Base-by-base conservation (phyloP, 2,797 vertebrate genomes). In the Babyrousa celebensis region DNA sequence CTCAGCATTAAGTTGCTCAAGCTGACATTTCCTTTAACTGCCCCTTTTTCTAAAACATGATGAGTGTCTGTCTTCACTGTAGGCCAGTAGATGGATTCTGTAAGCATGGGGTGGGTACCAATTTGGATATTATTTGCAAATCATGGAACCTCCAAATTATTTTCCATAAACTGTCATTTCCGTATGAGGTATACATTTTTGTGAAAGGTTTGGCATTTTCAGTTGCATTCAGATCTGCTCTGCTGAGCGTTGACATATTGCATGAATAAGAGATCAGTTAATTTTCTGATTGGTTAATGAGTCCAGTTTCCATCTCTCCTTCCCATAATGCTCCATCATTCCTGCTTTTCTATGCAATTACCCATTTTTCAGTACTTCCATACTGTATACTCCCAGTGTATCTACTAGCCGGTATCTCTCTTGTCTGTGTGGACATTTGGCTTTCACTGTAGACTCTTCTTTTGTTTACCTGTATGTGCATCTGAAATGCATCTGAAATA, bases 91-190 rank as follows among this genome's bases (percentile, higher is more conserved):
- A 36, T 74, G 29, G 17, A 80, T 40, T 62, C 20, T 68, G 1
- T 54, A 43, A 18, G 21, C 63, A 32, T 25, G 32, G 15, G 23
- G 40, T 74, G 25, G 52, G 12, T 62, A 62, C n/a, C 48, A 0
- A 36, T 86, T 56, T 43, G 11, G 56, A 32, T 56, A 10, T 84
- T 67, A 6, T 75, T 83, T 72, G 65, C 54, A 20, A 74, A 15
- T 75, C 62, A 32, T 32, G 29, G n/a, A 79, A 58, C n/a, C 29
- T 92, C 52, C 58, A 0, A 75, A 23, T 72, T 58, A 27, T 85
- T 89, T 94, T 58, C 21, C 56, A 56, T 29, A 94, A 20, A 58
- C 12, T n/a, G 52, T 83, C 63, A 56, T 92, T 94, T 96, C 58
- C 29, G 10, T 32, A 65, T n/a, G 52, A 54, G n/a, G 1, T 65